Evolutionary conservation across 2,888 invertebrate genomes (phyloP).

Genomic region (Papilio gigon): DNA sequence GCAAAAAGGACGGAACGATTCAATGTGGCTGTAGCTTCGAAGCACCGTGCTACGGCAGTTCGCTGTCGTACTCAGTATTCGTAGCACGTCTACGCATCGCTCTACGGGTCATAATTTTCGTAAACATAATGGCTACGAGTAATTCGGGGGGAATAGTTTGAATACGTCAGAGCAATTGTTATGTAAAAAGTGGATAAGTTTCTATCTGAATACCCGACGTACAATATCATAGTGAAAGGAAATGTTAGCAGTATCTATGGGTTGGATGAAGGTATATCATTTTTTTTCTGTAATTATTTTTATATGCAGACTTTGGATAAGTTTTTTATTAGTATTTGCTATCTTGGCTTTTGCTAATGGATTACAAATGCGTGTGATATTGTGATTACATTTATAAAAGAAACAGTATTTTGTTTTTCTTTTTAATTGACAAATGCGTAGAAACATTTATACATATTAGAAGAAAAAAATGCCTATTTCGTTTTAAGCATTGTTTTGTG

Average conservation of each 20-base stretch:
- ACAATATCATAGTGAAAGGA: conserved; percentile 79
- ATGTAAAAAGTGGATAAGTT: conserved; percentile 81
- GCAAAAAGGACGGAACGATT: conserved; percentile 47
- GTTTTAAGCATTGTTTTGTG: too few species aligned
- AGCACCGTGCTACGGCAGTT: conserved; percentile 48
- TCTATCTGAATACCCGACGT: conserved; percentile 72
- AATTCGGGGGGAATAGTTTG: conserved; percentile 54
- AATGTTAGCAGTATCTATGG: conserved; percentile 73
- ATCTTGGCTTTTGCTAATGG: too few species aligned
- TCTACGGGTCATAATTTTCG: conserved; percentile 44
- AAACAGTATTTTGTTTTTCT: too few species aligned
- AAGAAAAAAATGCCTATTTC: too few species aligned
- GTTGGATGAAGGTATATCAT: conserved; percentile 72
- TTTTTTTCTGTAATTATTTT: not conserved
- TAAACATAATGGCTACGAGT: conserved; percentile 54
- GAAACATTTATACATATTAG: too few species aligned
- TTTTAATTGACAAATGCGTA: too few species aligned
- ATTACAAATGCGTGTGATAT: too few species aligned
- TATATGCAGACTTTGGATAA: not conserved
- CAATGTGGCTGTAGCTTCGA: conserved; percentile 54
- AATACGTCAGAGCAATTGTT: conserved; percentile 59
- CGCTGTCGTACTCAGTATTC: conserved; percentile 59
- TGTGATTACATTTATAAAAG: too few species aligned
- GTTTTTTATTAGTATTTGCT: too few species aligned
- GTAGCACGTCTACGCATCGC: conserved; percentile 67